Evolutionary conservation across 2,797 vertebrate species (phyloP).

Genomic region (Gymnoscopelus braueri): DNA sequence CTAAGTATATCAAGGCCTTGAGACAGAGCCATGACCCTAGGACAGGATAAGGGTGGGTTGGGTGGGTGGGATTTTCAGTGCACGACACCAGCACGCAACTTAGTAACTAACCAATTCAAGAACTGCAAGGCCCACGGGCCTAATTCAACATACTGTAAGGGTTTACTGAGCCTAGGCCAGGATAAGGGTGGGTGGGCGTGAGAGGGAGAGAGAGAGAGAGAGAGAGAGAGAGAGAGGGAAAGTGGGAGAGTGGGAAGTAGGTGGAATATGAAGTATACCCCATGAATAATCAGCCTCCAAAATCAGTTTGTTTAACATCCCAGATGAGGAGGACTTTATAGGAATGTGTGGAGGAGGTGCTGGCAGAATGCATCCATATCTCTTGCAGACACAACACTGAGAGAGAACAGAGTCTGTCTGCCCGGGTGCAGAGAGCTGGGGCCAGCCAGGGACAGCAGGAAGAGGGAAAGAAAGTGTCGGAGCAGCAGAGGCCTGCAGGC

Average conservation of each 20-base stretch:
- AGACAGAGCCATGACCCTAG: conserved; percentile 38
- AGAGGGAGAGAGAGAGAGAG: conserved; percentile 27
- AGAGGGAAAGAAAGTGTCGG: conserved; percentile 19
- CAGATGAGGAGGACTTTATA: conserved; percentile 64
- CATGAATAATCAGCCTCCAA: conserved; percentile 69
- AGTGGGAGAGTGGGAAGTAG: conserved; percentile 38
- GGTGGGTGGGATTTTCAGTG: too few species aligned
- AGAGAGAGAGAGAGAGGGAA: conserved; percentile 25
- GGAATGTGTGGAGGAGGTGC: conserved; percentile 69
- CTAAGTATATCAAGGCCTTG: conserved; percentile 1
- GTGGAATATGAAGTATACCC: conserved; percentile 59
- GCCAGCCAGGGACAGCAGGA: conserved; percentile 6
- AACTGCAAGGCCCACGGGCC: conserved; percentile 49
- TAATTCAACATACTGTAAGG: conserved; percentile 2
- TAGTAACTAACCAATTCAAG: neutral
- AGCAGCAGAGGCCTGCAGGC: conserved; percentile 47
- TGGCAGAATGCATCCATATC: conserved; percentile 60
- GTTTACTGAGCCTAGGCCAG: conserved; percentile 22
- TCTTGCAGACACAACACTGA: conserved; percentile 69
- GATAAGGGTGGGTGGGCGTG: conserved; percentile 50
- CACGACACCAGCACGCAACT: too few species aligned
- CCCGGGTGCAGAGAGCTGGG: neutral
- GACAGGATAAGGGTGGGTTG: too few species aligned
- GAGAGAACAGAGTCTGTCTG: conserved; percentile 21
- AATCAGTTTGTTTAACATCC: conserved; percentile 73